These are phyloP conservation scores for Myiothlypis coronata DNA, from an alignment of 2,797 vertebrate genomes.

Conservation along the genomic window DNA sequence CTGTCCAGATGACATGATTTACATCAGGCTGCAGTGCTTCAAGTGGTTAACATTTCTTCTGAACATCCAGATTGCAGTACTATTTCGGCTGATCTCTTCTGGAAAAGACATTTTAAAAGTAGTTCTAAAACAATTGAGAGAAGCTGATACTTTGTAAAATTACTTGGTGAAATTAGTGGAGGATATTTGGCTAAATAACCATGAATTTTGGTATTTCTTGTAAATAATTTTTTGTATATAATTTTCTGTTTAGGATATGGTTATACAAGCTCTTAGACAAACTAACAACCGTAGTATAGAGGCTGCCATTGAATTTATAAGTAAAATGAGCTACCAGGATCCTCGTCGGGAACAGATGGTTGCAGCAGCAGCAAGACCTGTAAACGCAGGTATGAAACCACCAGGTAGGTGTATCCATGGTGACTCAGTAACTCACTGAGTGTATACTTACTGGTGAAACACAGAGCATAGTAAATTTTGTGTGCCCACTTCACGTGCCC, in stretches of 20 bases:
- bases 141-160: neutral
- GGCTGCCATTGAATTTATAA: slow-evolving; percentile 89
- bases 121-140: neutral
- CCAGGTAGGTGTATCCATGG: slow-evolving; percentile 75
- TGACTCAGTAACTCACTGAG: neutral
- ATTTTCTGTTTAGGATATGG: slow-evolving; percentile 81
- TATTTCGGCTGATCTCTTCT: neutral
- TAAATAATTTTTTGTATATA: neutral
- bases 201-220: neutral
- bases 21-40: neutral
- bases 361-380: slow-evolving; percentile 77
- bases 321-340: slow-evolving; percentile 93
- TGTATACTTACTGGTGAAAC: neutral
- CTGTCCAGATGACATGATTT: neutral
- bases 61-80: neutral
- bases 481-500: neutral
- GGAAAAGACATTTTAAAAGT: neutral
- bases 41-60: neutral
- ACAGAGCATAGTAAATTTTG: neutral
- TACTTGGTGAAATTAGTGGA: neutral
- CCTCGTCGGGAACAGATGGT: slow-evolving; percentile 87
- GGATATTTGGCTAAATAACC: neutral
- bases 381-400: slow-evolving; percentile 83
- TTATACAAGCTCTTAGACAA: slow-evolving; percentile 82
- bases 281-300: slow-evolving; percentile 87